These are phyloP conservation scores for Macropis europaea DNA, from an alignment of 2,888 invertebrate species.

Conservation along the genomic window DNA sequence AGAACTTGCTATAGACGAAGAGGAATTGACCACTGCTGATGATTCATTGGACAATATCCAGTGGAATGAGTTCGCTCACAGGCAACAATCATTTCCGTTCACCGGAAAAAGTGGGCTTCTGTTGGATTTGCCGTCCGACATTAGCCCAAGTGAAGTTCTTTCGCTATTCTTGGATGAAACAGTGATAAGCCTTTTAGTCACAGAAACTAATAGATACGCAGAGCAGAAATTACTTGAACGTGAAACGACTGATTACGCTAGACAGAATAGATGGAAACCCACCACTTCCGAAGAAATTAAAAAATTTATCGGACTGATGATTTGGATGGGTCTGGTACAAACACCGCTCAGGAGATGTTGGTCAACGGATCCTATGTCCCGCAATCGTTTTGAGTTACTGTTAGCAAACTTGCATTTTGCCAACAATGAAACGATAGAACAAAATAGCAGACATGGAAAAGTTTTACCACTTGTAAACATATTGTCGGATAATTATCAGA, in stretches of 20 bases:
- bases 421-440: conserved; percentile 27
- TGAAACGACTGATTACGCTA: conserved; percentile 31
- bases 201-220: conserved; percentile 55
- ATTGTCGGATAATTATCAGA: conserved; percentile 43
- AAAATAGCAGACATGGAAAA: conserved; percentile 12
- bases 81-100: conserved; percentile 40
- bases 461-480: conserved; percentile 38
- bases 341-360: no score
- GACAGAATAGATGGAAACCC: conserved; percentile 52
- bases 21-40: conserved; percentile 26
- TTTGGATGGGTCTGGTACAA: no score
- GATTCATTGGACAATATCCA: conserved; percentile 43
- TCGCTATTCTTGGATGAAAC: conserved; percentile 35
- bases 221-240: conserved; percentile 42
- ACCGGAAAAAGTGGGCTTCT: conserved; percentile 41
- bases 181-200: conserved; percentile 39
- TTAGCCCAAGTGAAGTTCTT: conserved; percentile 30
- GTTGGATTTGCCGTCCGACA: conserved; percentile 32
- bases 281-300: conserved; percentile 56
- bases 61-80: conserved; percentile 31
- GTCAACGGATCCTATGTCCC: no score
- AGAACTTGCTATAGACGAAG: conserved; percentile 40
- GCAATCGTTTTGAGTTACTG: conserved; percentile 54
- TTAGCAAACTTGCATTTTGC: conserved; percentile 23
- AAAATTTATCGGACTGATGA: conserved; percentile 51